Evolutionary conservation across 2,888 invertebrate species (phyloP), one percentile per base, ranked within the genome.

Genomic region (Pterobdella sp.): DNA sequence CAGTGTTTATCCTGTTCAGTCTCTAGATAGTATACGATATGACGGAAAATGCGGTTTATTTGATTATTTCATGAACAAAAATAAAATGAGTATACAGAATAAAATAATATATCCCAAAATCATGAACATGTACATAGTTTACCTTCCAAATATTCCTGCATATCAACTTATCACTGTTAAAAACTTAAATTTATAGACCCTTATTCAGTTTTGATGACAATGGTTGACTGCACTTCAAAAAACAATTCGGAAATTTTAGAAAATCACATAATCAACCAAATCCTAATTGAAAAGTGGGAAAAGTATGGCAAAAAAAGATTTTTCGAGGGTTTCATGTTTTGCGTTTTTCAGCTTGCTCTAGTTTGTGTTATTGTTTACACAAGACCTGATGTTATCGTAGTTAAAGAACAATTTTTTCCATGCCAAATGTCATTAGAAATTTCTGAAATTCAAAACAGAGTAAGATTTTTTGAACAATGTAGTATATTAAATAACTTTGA

Each of bases 221-320:
- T 98, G 80, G 87, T 97, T 76, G 95, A 96, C 82, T 97, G 97
- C 73, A 94, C 93, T 14, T 96, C 95, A 81, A 92, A 94, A 80
- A 96, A 94, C 80, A 98, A 98, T 87, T 87, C 98, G 82, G 94
- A 97, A 83, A 98, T 98, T 96, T 86, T 98, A 80, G 95, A 95
- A 81, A 95, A 96, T 68, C 97, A 97, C 37, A 97, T 98, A 73
- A 96, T 98, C 81, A 94, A 96, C 82, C 88, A 94, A 80, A 86
- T 98, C 68, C 87, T 98, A 29, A 96, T 96, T 84, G 97, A 98
- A 84, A 98, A 98, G 84, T 98, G 98, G 98, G 96, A 97, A 85
- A 94, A 95, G 0, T 98, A 94, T 86, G 98, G 95, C 35, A 88
- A 93, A 92, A 90, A 90, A 80, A 93, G 95, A 85, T 94, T 97